Evolutionary conservation across 2,888 invertebrate genomes (phyloP), one percentile per base, ranked within the genome.

Genomic region (Cheilosia scutellata): DNA sequence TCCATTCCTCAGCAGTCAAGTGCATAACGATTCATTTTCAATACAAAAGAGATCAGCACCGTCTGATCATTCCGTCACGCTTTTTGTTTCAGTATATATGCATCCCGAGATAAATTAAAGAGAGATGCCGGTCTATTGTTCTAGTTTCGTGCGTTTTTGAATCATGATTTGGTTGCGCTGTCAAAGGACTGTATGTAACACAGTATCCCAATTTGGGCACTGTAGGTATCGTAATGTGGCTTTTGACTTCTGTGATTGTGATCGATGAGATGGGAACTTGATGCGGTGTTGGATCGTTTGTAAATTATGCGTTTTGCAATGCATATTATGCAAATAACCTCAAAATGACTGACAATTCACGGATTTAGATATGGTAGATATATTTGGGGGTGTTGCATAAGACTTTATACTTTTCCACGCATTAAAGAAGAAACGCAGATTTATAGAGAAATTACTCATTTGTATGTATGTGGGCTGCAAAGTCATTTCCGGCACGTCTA

Each of bases 81-180:
- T 82, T 86, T 62, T 77, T 76, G 76, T 82, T 62, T 66, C 72
- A 77, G 11, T 33, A 72, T 76, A 65, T 55, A 44, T 86, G 49
- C 33, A 66, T 37, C 63, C 63, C 47, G 71, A 68, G 72, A 80
- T 84, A 80, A 79, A 82, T 80, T 71, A 42, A 57, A 79, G 71
- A 80, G 76, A 76, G 77, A 82, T 86, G 86, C 77, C 86, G 27
- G 86, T 29, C 86, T 74, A 72, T 87, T 82, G 82, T 87, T 87
- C 82, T 74, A 82, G 70, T 82, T 87, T 78, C 82, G 82, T 87
- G 77, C 74, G 77, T 82, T 87, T 77, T 66, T 33, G 9, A 70
- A 74, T 82, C 87, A 82, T 87, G 82, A 82, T 72, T 76, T 49
- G 51, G 5, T 16, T 47, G 29, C 33, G 47, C 31, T 37, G 49